Conservation (phyloP, 2,888 invertebrate species). For the Dryadula phaetusa region DNA sequence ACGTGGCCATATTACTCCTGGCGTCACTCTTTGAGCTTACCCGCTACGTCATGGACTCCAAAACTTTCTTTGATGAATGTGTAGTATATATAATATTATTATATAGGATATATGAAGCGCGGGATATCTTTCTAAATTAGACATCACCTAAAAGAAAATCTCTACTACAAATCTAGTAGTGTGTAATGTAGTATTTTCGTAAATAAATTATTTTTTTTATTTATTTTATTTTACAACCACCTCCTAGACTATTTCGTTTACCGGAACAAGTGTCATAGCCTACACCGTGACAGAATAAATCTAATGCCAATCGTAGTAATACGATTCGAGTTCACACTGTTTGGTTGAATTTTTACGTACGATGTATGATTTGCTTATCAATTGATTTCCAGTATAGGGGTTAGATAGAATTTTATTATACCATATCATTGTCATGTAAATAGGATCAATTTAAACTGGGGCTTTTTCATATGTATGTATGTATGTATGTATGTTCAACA, state of each 20-base stretch:
- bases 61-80: too few relatives aligned
- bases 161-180: too few relatives aligned
- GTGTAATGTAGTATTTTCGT: too few relatives aligned
- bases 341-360: slow-evolving; percentile 22
- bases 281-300: slow-evolving; percentile 34
- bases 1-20: too few relatives aligned
- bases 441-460: slow-evolving; percentile 13
- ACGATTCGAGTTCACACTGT: slow-evolving; percentile 29
- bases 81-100: too few relatives aligned
- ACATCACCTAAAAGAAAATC: too few relatives aligned
- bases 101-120: too few relatives aligned
- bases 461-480: not conserved
- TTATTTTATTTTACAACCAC: too few relatives aligned
- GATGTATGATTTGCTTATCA: slow-evolving; percentile 33
- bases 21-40: too few relatives aligned
- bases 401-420: slow-evolving; percentile 38
- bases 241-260: slow-evolving; percentile 22
- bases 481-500: slow-evolving; percentile 3
- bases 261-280: slow-evolving; percentile 30
- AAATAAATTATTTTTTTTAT: too few relatives aligned
- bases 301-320: slow-evolving; percentile 31
- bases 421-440: slow-evolving; percentile 35
- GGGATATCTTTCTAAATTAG: too few relatives aligned
- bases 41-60: too few relatives aligned
- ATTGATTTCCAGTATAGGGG: slow-evolving; percentile 32